These are phyloP conservation scores for Lithophane ornitopus DNA, from an alignment of 2,888 invertebrate genomes.

Conservation along the genomic window DNA sequence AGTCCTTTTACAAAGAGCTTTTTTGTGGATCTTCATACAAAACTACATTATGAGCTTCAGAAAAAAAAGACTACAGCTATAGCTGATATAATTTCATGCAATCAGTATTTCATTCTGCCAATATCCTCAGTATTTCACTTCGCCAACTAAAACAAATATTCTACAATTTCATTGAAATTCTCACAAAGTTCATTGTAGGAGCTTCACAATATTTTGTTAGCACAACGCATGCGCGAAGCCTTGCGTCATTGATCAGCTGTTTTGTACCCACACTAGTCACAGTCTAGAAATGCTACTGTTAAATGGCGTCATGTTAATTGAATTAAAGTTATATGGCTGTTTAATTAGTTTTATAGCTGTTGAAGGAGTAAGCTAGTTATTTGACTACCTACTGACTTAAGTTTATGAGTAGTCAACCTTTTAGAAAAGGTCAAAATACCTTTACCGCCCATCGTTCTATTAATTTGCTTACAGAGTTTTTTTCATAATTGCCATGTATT, in stretches of 20 bases:
- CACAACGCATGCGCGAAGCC: slow-evolving; percentile 40
- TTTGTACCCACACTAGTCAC: slow-evolving; percentile 50
- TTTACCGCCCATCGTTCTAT: slow-evolving; percentile 14
- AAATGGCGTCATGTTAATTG: slow-evolving; percentile 41
- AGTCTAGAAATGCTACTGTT: slow-evolving; percentile 37
- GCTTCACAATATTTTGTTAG: slow-evolving; percentile 45
- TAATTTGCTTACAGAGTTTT: not conserved
- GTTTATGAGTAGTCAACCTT: not conserved
- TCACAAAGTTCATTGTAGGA: slow-evolving; percentile 55
- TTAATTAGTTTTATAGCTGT: slow-evolving; percentile 34
- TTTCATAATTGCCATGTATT: no score
- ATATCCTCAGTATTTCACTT: not conserved
- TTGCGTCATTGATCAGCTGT: slow-evolving; percentile 57
- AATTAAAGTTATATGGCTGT: slow-evolving; percentile 33
- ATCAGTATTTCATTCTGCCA: not conserved
- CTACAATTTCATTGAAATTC: slow-evolving; percentile 40
- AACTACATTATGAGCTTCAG: not conserved
- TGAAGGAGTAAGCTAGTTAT: slow-evolving; percentile 11
- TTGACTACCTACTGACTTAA: not conserved
- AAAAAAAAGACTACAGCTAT: not conserved
- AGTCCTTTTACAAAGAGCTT: not conserved
- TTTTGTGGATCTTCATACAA: not conserved
- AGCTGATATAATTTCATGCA: not conserved
- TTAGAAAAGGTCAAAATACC: not conserved
- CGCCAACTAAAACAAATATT: slow-evolving; percentile 10